Base-by-base conservation (phyloP, 2,888 invertebrate species). In the Meiosimyza decipiens region DNA sequence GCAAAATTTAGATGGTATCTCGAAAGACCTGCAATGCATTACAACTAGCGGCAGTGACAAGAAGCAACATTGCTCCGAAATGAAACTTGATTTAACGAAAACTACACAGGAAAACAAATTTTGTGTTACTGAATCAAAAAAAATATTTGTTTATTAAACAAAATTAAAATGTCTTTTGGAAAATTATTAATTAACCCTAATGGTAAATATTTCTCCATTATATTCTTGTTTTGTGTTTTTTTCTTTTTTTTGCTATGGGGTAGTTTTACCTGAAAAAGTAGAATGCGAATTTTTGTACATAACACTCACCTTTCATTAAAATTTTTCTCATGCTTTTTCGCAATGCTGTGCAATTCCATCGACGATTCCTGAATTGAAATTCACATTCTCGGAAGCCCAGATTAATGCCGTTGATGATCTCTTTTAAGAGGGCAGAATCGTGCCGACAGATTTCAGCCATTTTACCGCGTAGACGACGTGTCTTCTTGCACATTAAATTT, bases 291-390 rank as follows among this genome's bases (percentile, higher is more conserved):
- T 7, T 5, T 40, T 40, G 40, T 40, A 40, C 40, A 40, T 40
- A 4, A 40, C 40, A 40, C 16, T 54, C 59, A 97, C 96, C 96
- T 90, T 93, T 92, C 85, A 94, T 89, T 74, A 97, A 89, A 83
- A 97, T 94, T 88, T 95, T 95, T 85, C 93, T 91, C 83, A 84
- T 84, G 82, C 84, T 84, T 75, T 83, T 90, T 79, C 93, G 90
- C 76, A 92, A 90, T 1, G 94, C 92, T 71, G 95, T 95, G 86
- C 96, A 96, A 87, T 96, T 96, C 96, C 96, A 96, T 85, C 94
- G 89, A 75, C 95, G 90, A 86, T 93, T 91, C 73, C 93, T 90
- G 88, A 96, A 96, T 89, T 96, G 96, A 87, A 92, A 91, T 79
- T 95, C 94, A 86, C 96, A 96, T 90, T 96, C 95, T 77, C 91